A percentile compares a stretch with the other conserved stretches of the same genome.
Conservation (phyloP, 1,140 invertebrate genomes). For the Drosophila suzukii region DNA sequence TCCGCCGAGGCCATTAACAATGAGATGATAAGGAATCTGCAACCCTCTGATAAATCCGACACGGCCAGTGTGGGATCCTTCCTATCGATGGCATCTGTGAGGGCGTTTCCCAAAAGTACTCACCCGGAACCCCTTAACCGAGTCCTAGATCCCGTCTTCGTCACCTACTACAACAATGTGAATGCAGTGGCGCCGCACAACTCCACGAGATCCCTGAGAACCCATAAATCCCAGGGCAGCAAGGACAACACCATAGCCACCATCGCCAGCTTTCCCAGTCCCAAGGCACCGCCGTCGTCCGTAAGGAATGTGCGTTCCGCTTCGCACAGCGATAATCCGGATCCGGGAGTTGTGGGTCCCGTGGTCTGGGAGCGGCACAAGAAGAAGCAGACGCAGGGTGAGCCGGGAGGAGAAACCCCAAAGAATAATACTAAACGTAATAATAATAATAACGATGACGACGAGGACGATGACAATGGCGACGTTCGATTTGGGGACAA, state of each 20-base stretch:
- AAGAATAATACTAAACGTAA: neutral
- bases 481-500: slow-evolving; percentile 65
- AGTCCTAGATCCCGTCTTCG: slow-evolving; percentile 90
- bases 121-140: slow-evolving; percentile 89
- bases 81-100: slow-evolving; percentile 92
- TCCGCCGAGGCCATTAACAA: slow-evolving; percentile 77
- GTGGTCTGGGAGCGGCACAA: slow-evolving; percentile 91
- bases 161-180: slow-evolving; percentile 87
- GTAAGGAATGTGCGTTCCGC: slow-evolving; percentile 60
- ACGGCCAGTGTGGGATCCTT: slow-evolving; percentile 83
- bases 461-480: slow-evolving; percentile 51
- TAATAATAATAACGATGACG: slow-evolving; percentile 20
- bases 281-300: slow-evolving; percentile 64
- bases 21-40: slow-evolving; percentile 67
- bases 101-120: slow-evolving; percentile 88
- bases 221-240: slow-evolving; percentile 52
- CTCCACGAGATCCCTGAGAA: slow-evolving; percentile 55
- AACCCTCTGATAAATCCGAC: slow-evolving; percentile 71
- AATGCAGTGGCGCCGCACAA: slow-evolving; percentile 84
- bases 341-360: slow-evolving; percentile 93
- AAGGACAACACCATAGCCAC: slow-evolving; percentile 70
- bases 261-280: slow-evolving; percentile 78
- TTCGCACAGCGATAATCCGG: slow-evolving; percentile 85
- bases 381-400: slow-evolving; percentile 79
- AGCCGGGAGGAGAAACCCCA: slow-evolving; percentile 55